phyloP scores from a whole-genome alignment of 23 tunicate species.

The Halocynthia roretzi region DNA sequence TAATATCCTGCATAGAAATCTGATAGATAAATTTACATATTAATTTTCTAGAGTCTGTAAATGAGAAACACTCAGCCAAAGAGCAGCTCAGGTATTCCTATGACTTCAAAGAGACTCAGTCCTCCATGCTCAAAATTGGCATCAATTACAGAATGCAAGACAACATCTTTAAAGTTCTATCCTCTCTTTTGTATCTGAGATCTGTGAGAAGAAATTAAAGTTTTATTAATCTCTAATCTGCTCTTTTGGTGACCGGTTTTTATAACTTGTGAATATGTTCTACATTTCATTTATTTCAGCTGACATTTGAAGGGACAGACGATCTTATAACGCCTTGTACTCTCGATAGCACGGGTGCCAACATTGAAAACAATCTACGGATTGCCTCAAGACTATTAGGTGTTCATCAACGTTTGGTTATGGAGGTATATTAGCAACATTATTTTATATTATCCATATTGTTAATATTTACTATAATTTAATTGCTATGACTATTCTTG shows the following conservation, averaged over 20 bases:
- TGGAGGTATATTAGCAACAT: constrained; percentile 17
- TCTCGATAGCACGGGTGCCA: not conserved
- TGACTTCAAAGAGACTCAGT: constrained; percentile 48
- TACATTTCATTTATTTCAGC: constrained; percentile 5
- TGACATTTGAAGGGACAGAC: constrained; percentile 62
- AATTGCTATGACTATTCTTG: too few species aligned
- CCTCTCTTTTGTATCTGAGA: constrained; percentile 63
- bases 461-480: too few species aligned
- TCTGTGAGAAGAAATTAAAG: constrained; percentile 19
- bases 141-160: constrained; percentile 39
- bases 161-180: constrained; percentile 52
- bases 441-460: too few species aligned
- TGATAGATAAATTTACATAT: too few species aligned
- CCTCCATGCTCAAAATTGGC: constrained; percentile 71
- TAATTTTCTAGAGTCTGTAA: too few species aligned
- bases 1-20: too few species aligned
- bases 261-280: not conserved
- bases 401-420: constrained; percentile 21
- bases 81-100: too few species aligned
- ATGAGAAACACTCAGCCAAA: too few species aligned
- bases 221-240: too few species aligned
- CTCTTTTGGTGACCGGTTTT: not conserved
- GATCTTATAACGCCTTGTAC: constrained; percentile 61
- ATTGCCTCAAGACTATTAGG: constrained; percentile 37
- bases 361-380: constrained; percentile 19